Base-by-base conservation (phyloP, 2,888 invertebrate genomes). In the Lordiphosa fenestrarum region DNA sequence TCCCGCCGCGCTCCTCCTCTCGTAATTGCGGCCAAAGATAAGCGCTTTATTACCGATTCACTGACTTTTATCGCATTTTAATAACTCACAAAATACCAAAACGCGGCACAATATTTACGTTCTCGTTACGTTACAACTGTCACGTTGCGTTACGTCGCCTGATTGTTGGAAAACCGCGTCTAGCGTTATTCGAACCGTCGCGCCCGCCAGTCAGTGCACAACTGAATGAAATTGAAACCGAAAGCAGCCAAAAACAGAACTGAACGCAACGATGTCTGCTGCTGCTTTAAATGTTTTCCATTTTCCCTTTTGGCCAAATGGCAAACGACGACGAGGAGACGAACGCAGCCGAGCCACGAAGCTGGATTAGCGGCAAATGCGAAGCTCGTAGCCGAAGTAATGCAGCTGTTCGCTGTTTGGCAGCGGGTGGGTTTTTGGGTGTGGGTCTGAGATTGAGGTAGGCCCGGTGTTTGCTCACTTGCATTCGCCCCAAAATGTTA, bases 1-100 rank as follows among this genome's bases (percentile, higher is more conserved):
- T 30, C 35, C 48, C 46, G 42, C 42, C 21, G 47, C 25, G 25
- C 6, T 25, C 30, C 6, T 25, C 30, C 9, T 30, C 30, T n/a
- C 73, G 77, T 83, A 81, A 85, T 81, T 81, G 85, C 85, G 76
- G 69, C 68, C 81, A 73, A 60, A 81, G 81, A 81, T 81, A 81
- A 81, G 81, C 81, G 71, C 85, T 85, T 81, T 81, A 81, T 80
- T 85, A 85, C 81, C 81, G 85, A 85, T 85, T 85, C 85, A 85
- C 83, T 81, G 84, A 62, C 71, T 85, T 81, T 81, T 81, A 81
- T 83, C 85, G 81, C 81, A 81, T 81, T 81, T 81, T 81, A 81
- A 81, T 81, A 81, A 81, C 81, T 81, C 85, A 81, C 85, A 69
- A 77, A 83, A 84, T 71, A 83, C 85, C 85, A 69, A 77, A 83